These are phyloP conservation scores for Drosophila leonis DNA, from an alignment of 2,888 invertebrate species.

Conservation along the genomic window DNA sequence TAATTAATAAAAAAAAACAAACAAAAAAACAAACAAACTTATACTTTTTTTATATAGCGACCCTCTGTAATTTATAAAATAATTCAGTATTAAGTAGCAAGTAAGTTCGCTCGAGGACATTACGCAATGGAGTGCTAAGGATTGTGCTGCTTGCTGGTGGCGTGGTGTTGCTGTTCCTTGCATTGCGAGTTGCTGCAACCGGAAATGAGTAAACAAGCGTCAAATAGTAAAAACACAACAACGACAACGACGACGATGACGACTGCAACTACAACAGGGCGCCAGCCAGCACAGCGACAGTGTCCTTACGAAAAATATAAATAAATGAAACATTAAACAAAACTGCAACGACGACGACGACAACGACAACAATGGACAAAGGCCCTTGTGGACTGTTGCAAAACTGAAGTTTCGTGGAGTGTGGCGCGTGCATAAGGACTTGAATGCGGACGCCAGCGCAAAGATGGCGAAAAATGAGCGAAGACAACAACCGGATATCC, in stretches of 20 bases:
- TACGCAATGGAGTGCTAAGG: constrained; percentile 12
- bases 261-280: constrained; percentile 42
- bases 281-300: constrained; percentile 37
- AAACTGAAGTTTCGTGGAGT: constrained; percentile 24
- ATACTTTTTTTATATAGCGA: not conserved
- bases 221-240: constrained; percentile 75
- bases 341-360: constrained; percentile 28
- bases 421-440: constrained; percentile 50
- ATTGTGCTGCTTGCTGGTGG: constrained; percentile 1
- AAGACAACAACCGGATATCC: constrained; percentile 83
- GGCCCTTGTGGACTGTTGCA: constrained; percentile 15
- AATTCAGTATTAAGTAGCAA: constrained; percentile 32
- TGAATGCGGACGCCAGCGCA: constrained; percentile 29
- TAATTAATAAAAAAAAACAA: not conserved
- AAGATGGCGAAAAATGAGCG: constrained; percentile 79
- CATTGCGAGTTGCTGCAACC: constrained; percentile 66
- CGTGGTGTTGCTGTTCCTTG: constrained; percentile 16
- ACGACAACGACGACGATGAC: not conserved
- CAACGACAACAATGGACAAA: constrained; percentile 46
- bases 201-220: constrained; percentile 82
- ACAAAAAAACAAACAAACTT: not conserved
- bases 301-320: constrained; percentile 65
- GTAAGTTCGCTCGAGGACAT: constrained; percentile 10
- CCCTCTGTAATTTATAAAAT: constrained; percentile 16
- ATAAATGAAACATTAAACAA: constrained; percentile 79